Base-by-base conservation (phyloP, 2,888 invertebrate genomes). In the Cosmia trapezina region DNA sequence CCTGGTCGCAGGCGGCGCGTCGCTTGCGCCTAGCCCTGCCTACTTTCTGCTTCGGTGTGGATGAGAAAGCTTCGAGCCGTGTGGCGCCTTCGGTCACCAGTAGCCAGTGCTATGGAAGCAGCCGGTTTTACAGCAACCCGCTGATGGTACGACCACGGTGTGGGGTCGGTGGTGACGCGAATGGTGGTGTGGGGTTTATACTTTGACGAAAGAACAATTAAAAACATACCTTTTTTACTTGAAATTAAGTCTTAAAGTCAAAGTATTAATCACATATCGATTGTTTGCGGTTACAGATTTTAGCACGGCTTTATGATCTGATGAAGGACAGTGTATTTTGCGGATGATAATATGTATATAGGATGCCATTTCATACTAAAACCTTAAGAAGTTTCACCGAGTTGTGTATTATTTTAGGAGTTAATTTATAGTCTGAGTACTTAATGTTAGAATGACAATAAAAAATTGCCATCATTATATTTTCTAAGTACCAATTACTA, bases 41-140 rank as follows among this genome's bases (percentile, higher is more conserved):
- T 41, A 64, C 85, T 53, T 84, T 90, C 89, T 95, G 95, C 94
- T 90, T 90, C 90, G 90, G 91, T 80, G 88, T 89, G 77, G 92
- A 91, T 85, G 89, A 89, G 83, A 84, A 87, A 62, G 70, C 81
- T 65, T 84, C 88, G 68, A 86, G 88, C 78, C 90, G 91, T 75
- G 94, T 94, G 83, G 92, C 94, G 80, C 93, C 93, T 45, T 94
- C 95, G 7, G 89, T 91, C 76, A 84, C 89, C 84, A 91, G 91
- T 86, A 94, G 92, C 91, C 86, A 90, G 85, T 89, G 86, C 83
- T 91, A 90, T 86, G 92, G 93, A 71, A 89, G 91, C 87, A 93
- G 92, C 83, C 91, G 92, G 79, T 94, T 93, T 89, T 95, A 94
- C 90, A 92, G 91, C 90, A 92, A 94, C 90, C 93, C 94, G 84